phyloP scores from a whole-genome alignment of 1,140 invertebrate genomes.

The Bombus waltoni region DNA sequence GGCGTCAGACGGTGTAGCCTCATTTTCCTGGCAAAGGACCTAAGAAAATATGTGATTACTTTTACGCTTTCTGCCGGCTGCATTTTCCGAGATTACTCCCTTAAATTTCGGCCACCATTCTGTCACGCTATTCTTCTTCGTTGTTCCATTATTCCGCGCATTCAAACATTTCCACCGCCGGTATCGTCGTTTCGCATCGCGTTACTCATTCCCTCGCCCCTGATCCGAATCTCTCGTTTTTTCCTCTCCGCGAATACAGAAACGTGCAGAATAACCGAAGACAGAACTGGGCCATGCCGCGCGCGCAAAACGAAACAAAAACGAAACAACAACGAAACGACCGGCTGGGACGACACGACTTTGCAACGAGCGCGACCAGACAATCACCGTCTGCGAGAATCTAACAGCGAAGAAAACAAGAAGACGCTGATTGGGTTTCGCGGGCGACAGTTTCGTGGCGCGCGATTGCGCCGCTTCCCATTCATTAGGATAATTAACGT shows the following conservation, averaged over 20 bases:
- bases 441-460: neutral
- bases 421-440: neutral
- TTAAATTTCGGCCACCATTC: neutral
- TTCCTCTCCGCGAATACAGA: neutral
- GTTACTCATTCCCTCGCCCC: neutral
- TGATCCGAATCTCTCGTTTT: neutral
- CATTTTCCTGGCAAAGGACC: conserved; percentile 14
- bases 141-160: neutral
- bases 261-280: neutral
- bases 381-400: neutral
- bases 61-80: neutral
- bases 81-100: conserved; percentile 27
- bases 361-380: too few relatives aligned
- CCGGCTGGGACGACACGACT: too few relatives aligned
- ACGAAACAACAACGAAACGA: neutral
- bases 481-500: conserved; percentile 48
- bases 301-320: neutral
- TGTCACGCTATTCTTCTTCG: conserved; percentile 30
- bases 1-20: neutral
- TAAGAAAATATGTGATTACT: conserved; percentile 28
- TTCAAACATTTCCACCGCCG: neutral
- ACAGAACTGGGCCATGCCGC: neutral
- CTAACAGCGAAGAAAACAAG: neutral
- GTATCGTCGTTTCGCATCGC: neutral
- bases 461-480: neutral